Evolutionary conservation across 2,113 vertebrate species (phyloP).

Genomic region (Gavialis gangeticus): DNA sequence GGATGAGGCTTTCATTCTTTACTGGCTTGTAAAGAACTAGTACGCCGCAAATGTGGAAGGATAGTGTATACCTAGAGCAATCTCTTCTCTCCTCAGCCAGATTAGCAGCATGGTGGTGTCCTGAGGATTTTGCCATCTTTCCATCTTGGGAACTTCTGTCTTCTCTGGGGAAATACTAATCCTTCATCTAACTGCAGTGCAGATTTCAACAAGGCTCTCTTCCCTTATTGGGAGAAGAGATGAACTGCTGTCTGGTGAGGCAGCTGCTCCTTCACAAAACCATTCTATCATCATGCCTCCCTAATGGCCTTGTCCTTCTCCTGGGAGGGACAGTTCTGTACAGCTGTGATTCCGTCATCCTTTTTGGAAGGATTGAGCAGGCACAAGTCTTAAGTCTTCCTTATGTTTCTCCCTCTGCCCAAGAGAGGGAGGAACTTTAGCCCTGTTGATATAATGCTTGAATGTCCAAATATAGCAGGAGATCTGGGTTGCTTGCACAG

Average conservation of each 20-base stretch:
- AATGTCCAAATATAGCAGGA: background rate
- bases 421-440: background rate
- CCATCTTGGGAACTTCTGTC: background rate
- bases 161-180: background rate
- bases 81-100: background rate
- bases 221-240: background rate
- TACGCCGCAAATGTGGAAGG: background rate
- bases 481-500: background rate
- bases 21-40: background rate
- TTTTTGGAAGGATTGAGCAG: background rate
- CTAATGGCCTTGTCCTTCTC: background rate
- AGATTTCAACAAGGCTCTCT: background rate
- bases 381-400: background rate
- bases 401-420: background rate
- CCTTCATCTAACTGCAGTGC: background rate
- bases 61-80: accelerated
- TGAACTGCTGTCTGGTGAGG: background rate
- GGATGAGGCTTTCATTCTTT: background rate
- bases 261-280: background rate
- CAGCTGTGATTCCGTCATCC: background rate
- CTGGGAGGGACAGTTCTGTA: background rate
- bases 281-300: background rate
- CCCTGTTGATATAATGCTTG: accelerated
- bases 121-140: background rate
- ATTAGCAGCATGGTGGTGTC: background rate